phyloP scores from a whole-genome alignment of 2,113 vertebrate genomes.

The Rhea pennata region DNA sequence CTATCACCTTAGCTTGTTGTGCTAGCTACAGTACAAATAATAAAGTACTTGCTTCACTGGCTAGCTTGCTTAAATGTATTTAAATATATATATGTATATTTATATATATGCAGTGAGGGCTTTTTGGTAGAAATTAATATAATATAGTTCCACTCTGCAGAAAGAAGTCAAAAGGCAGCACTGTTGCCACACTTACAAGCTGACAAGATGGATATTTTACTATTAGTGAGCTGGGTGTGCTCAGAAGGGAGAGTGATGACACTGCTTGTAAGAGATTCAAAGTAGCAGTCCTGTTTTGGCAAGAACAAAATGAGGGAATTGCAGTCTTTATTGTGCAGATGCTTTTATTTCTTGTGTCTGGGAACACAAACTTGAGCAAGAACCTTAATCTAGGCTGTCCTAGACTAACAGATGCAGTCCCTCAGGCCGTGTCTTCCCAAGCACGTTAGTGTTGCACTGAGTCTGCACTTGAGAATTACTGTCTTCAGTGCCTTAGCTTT shows the following conservation, averaged over 20 bases:
- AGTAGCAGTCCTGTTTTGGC: not conserved
- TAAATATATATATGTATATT: not conserved
- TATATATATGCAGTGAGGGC: not conserved
- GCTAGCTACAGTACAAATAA: not conserved
- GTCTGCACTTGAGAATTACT: rapidly evolving
- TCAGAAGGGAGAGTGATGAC: not conserved
- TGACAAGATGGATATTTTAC: not conserved
- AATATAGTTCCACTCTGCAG: not conserved
- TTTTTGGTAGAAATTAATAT: conserved; percentile 2
- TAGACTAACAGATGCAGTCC: not conserved
- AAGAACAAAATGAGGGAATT: not conserved
- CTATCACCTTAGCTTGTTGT: conserved; percentile 50
- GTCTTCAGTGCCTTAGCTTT: not conserved
- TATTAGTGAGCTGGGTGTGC: not conserved
- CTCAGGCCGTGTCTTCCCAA: not conserved
- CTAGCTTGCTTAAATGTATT: not conserved
- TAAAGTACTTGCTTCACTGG: not conserved
- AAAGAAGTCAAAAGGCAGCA: not conserved
- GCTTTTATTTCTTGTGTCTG: not conserved
- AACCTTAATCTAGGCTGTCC: rapidly evolving
- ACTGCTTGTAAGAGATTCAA: rapidly evolving
- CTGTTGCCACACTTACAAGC: not conserved
- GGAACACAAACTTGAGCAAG: not conserved
- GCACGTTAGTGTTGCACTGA: rapidly evolving
- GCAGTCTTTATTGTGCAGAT: not conserved